Evolutionary conservation across 2,113 vertebrate species (phyloP).

Genomic region (Chlamydotis undulata): DNA sequence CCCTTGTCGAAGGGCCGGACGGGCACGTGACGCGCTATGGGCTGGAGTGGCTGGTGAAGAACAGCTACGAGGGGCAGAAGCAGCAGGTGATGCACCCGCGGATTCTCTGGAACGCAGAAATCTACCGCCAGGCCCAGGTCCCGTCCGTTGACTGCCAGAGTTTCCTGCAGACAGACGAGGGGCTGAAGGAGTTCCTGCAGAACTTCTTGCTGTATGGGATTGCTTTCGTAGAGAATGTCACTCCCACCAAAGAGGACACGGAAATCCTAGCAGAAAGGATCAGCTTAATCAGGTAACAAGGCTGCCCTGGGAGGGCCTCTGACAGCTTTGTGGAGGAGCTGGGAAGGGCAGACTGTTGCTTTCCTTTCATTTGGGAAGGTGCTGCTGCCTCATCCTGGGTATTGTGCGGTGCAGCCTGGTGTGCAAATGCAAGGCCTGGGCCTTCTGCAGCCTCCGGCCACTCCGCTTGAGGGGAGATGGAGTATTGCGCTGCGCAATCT

Average conservation of each 20-base stretch:
- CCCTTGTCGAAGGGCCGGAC: conserved; percentile 81
- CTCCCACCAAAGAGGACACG: conserved; percentile 86
- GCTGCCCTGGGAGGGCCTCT: not conserved
- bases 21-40: conserved; percentile 86
- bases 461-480: not conserved
- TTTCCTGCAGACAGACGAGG: conserved; percentile 85
- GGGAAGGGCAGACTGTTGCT: rapidly evolving
- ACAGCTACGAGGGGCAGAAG: conserved; percentile 89
- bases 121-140: conserved; percentile 81
- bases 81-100: conserved; percentile 78
- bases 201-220: conserved; percentile 90
- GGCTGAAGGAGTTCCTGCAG: conserved; percentile 85
- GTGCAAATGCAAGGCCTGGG: not conserved
- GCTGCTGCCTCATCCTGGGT: not conserved
- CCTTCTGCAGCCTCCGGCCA: not conserved
- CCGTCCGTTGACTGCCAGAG: conserved; percentile 76
- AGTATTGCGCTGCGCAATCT: not conserved
- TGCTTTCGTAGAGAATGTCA: conserved; percentile 88
- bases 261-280: conserved; percentile 80
- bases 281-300: conserved; percentile 87
- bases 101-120: conserved; percentile 85
- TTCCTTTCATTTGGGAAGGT: not conserved
- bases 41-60: conserved; percentile 86
- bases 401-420: not conserved
- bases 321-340: not conserved